Evolutionary conservation across 2,888 invertebrate genomes (phyloP).

Genomic region (Vesta saturnalis): DNA sequence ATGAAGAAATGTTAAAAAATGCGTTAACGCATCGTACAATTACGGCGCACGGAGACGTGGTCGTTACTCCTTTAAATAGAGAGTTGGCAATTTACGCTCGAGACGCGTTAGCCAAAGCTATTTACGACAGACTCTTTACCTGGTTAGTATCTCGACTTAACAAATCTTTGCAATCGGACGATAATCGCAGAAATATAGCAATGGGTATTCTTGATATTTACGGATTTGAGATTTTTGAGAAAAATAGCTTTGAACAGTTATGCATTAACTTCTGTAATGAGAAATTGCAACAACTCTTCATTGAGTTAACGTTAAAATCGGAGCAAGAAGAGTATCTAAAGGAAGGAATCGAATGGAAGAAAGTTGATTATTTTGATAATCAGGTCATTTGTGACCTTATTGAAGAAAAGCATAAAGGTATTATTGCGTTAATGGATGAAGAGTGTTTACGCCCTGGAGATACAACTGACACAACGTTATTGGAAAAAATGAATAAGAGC

Average conservation of each 20-base stretch:
- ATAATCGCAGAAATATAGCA: constrained; percentile 70
- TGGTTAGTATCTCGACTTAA: constrained; percentile 90
- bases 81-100: constrained; percentile 87
- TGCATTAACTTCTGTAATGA: constrained; percentile 97
- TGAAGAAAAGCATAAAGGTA: constrained; percentile 88
- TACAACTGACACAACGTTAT: constrained; percentile 81
- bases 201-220: constrained; percentile 95
- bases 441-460: constrained; percentile 93
- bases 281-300: constrained; percentile 93
- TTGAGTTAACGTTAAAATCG: constrained; percentile 88
- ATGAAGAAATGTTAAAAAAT: constrained; percentile 70
- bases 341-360: constrained; percentile 93
- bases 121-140: constrained; percentile 90
- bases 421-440: constrained; percentile 88
- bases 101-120: constrained; percentile 90
- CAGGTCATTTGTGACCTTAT: constrained; percentile 93
- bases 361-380: constrained; percentile 90
- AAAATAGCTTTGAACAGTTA: constrained; percentile 90
- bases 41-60: constrained; percentile 84
- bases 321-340: constrained; percentile 93
- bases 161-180: constrained; percentile 72
- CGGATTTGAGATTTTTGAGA: constrained; percentile 93
- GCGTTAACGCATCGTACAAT: constrained; percentile 88
- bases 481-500: constrained; percentile 80
- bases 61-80: constrained; percentile 80